phyloP scores from a whole-genome alignment of 92 coral and sea anemone genomes.

The Diadumene lineata region DNA sequence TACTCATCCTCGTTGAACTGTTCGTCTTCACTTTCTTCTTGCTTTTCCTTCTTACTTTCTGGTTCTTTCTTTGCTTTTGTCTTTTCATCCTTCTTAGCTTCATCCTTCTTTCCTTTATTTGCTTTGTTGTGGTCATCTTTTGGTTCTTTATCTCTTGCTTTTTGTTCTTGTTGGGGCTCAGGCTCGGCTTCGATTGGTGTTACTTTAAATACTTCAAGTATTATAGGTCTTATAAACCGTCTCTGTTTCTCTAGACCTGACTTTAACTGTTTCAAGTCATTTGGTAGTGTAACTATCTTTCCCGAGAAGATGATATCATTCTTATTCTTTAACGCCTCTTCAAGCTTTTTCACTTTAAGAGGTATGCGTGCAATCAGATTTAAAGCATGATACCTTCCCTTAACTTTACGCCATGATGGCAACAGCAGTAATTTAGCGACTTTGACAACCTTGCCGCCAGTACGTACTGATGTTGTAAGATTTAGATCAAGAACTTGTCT shows the following conservation, averaged over 20 bases:
- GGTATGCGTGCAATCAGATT: conserved; percentile 84
- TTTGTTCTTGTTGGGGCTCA: not conserved
- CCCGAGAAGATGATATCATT: conserved; percentile 81
- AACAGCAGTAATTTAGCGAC: conserved; percentile 70
- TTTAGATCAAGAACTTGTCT: conserved; percentile 79
- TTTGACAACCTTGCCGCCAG: conserved; percentile 69
- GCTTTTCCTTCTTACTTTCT: not conserved
- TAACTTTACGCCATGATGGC: conserved; percentile 88
- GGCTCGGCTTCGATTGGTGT: conserved; percentile 49
- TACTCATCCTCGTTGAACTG: not conserved
- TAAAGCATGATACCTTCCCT: conserved; percentile 79
- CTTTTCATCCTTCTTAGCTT: conserved; percentile 2
- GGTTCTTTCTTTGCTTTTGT: not conserved
- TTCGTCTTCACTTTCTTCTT: conserved; percentile 13
- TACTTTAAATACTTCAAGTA: conserved; percentile 71
- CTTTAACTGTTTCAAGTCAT: conserved; percentile 73
- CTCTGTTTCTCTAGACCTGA: conserved; percentile 74
- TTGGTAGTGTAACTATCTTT: conserved; percentile 66
- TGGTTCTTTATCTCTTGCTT: not conserved
- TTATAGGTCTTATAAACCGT: conserved; percentile 81
- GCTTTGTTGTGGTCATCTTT: not conserved
- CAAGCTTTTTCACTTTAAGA: conserved; percentile 75
- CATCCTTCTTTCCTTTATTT: not conserved
- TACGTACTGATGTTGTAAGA: conserved; percentile 69
- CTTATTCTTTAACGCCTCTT: conserved; percentile 60